Evolutionary conservation across 1,140 invertebrate genomes (phyloP).

Genomic region (Drosophila hydei): DNA sequence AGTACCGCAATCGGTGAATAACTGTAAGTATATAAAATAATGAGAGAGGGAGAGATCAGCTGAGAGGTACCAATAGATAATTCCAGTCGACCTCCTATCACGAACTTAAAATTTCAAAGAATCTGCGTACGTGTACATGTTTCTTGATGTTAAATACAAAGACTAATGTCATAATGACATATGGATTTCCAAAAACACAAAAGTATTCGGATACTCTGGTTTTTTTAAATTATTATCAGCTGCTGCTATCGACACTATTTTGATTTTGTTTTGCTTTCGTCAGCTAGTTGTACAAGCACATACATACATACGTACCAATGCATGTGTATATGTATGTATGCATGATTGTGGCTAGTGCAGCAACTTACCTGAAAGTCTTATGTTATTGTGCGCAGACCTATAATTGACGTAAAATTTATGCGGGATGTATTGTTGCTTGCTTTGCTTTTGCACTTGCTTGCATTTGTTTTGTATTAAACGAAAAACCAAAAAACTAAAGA

Average conservation of each 20-base stretch:
- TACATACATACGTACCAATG: not conserved
- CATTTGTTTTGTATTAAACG: conserved; percentile 37
- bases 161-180: conserved; percentile 8
- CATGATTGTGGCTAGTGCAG: conserved; percentile 2
- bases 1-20: conserved; percentile 35
- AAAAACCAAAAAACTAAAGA: conserved; percentile 80
- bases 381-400: conserved; percentile 15
- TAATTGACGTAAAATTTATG: conserved; percentile 61
- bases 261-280: conserved; percentile 40
- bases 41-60: conserved; percentile 48
- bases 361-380: conserved; percentile 30
- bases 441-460: conserved; percentile 17
- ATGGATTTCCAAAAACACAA: not conserved
- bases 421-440: conserved; percentile 10
- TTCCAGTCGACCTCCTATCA: conserved; percentile 34
- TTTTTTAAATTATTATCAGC: not conserved
- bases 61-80: conserved; percentile 29
- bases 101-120: conserved; percentile 50
- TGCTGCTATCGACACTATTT: conserved; percentile 12
- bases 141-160: conserved; percentile 28
- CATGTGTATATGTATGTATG: not conserved
- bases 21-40: conserved; percentile 50
- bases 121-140: conserved; percentile 46
- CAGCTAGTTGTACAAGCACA: conserved; percentile 33
- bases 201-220: not conserved